Percentiles rank a stretch among this genome's conserved stretches.
Evolutionary conservation across 2,113 vertebrate genomes (phyloP).

Genomic region (Oryzias javanicus): DNA sequence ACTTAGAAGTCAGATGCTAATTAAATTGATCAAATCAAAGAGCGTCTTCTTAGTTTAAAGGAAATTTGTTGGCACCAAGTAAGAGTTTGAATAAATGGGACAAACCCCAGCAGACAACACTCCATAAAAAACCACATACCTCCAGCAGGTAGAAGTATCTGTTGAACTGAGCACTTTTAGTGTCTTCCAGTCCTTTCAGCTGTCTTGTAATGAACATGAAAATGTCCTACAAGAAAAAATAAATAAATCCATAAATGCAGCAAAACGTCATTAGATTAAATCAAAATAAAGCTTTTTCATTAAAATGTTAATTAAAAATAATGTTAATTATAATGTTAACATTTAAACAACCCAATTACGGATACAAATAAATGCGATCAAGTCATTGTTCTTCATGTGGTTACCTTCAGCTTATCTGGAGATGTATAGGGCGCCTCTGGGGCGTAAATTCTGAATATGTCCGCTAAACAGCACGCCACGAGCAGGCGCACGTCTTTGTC

Average conservation of each 20-base stretch:
- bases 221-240: constrained; percentile 84
- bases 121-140: constrained; percentile 62
- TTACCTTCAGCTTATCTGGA: constrained; percentile 96
- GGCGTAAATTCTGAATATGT: constrained; percentile 98
- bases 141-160: constrained; percentile 99
- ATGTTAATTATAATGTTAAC: no score
- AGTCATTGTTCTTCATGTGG: background rate
- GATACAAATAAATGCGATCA: no score
- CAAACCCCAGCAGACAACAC: background rate
- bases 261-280: background rate
- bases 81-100: background rate
- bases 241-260: background rate
- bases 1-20: no score
- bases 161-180: constrained; percentile 98
- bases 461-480: constrained; percentile 96
- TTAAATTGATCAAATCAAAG: no score
- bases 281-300: no score
- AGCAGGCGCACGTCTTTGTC: constrained; percentile 98
- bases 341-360: no score
- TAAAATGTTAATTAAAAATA: no score
- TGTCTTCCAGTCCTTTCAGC: constrained; percentile 96
- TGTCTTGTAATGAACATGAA: constrained; percentile 99
- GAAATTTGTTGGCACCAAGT: no score
- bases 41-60: no score
- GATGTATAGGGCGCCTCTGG: constrained; percentile 98